These are phyloP conservation scores for Globodera rostochiensis DNA, from an alignment of 1,140 invertebrate species.

Conservation along the genomic window DNA sequence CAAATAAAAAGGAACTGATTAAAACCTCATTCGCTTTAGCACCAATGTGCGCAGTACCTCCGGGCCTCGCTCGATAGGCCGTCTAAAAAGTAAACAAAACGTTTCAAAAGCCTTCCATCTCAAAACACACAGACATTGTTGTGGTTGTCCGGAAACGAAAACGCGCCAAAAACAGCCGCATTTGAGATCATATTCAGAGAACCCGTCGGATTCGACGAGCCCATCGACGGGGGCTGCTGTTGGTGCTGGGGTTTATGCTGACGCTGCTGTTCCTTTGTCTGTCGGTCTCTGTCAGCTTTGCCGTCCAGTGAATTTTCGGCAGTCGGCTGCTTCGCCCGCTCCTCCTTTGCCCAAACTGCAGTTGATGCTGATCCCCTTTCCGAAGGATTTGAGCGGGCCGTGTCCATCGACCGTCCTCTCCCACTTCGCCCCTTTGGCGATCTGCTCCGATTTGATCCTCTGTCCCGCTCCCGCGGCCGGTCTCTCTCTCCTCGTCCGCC, in stretches of 20 bases:
- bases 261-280: background rate
- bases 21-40: background rate
- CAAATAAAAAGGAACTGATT: background rate
- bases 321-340: background rate
- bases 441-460: constrained; percentile 14
- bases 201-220: background rate
- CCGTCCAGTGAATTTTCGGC: background rate
- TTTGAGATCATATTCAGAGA: background rate
- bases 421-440: background rate
- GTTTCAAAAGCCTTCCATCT: no score
- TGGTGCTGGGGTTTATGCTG: background rate
- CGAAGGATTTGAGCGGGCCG: background rate
- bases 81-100: constrained; percentile 4
- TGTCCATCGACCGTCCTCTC: constrained; percentile 4
- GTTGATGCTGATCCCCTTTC: background rate
- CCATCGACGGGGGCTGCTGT: background rate
- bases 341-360: constrained; percentile 6
- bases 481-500: constrained; percentile 1
- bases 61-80: background rate
- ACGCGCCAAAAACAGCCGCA: constrained; percentile 18
- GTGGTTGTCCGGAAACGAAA: constrained; percentile 24
- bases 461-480: constrained; percentile 12
- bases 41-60: background rate
- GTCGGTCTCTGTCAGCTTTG: background rate
- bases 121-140: constrained; percentile 4